A percentile compares a stretch with the other conserved stretches of the same genome.
Conservation (phyloP, 2,797 vertebrate species). For the Pangasius krempfi region DNA sequence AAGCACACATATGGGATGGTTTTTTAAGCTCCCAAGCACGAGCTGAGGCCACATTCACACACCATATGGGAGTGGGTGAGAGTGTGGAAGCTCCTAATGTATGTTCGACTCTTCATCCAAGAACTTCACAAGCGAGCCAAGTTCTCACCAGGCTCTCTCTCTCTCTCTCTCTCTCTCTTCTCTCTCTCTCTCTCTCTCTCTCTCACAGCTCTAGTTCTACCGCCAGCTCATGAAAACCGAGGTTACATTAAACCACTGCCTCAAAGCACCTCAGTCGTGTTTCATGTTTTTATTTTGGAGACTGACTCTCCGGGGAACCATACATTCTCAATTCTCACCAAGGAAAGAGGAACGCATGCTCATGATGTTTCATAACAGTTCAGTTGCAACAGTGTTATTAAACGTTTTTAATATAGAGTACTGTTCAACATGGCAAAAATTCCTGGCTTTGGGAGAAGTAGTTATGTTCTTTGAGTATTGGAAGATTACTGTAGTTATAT, state of each 20-base stretch:
- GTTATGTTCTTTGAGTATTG: neutral
- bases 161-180: conserved; percentile 59
- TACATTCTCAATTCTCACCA: conserved; percentile 31
- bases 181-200: conserved; percentile 53
- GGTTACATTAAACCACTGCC: conserved; percentile 70
- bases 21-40: conserved; percentile 52
- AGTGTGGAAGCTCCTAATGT: conserved; percentile 67
- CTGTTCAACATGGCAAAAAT: conserved; percentile 17
- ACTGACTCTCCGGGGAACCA: conserved; percentile 63
- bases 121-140: conserved; percentile 65
- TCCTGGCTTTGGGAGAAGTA: neutral
- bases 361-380: conserved; percentile 37
- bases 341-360: conserved; percentile 40
- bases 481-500: conserved; percentile 3
- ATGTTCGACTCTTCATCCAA: conserved; percentile 66
- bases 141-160: conserved; percentile 41
- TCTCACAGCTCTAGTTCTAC: conserved; percentile 62
- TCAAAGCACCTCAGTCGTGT: conserved; percentile 58
- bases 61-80: conserved; percentile 77
- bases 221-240: conserved; percentile 74
- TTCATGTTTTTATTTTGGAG: conserved; percentile 56
- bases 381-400: neutral
- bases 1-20: conserved; percentile 76
- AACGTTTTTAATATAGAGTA: conserved; percentile 38
- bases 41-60: conserved; percentile 70